Percentiles rank a stretch among this genome's conserved stretches.
Evolutionary conservation across 2,797 vertebrate genomes (phyloP).

Genomic region (Clarias laeviceps): DNA sequence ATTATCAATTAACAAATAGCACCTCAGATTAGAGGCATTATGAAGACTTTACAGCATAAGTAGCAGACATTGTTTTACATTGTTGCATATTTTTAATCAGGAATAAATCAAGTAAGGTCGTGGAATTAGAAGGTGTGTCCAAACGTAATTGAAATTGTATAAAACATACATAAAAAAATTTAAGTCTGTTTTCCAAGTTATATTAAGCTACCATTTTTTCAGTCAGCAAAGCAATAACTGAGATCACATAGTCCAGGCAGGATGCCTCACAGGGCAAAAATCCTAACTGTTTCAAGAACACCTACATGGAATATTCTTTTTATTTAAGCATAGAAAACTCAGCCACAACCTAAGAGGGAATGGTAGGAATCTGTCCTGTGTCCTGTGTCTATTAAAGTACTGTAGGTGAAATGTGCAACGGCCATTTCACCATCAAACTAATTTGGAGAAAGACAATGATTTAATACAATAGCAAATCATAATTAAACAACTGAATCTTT

Average conservation of each 20-base stretch:
- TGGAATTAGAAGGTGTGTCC: no score
- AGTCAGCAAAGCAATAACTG: not conserved
- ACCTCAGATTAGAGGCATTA: no score
- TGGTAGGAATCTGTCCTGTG: not conserved
- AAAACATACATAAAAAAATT: not conserved
- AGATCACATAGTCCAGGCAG: not conserved
- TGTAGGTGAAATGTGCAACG: not conserved
- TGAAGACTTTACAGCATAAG: no score
- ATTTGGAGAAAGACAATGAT: not conserved
- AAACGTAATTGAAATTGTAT: not conserved
- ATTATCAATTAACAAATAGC: no score
- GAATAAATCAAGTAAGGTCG: no score
- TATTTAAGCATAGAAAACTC: not conserved
- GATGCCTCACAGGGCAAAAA: not conserved
- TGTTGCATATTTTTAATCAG: no score
- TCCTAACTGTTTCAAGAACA: not conserved
- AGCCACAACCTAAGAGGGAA: not conserved
- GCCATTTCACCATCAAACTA: not conserved
- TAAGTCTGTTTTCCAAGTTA: not conserved
- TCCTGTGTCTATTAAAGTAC: not conserved
- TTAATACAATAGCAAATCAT: not conserved
- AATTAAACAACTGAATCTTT: not conserved
- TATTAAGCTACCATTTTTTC: not conserved
- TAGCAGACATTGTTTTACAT: no score
- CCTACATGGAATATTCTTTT: not conserved